These are phyloP conservation scores for Acanthisitta chloris DNA, from an alignment of 2,113 vertebrate genomes.

Conservation along the genomic window DNA sequence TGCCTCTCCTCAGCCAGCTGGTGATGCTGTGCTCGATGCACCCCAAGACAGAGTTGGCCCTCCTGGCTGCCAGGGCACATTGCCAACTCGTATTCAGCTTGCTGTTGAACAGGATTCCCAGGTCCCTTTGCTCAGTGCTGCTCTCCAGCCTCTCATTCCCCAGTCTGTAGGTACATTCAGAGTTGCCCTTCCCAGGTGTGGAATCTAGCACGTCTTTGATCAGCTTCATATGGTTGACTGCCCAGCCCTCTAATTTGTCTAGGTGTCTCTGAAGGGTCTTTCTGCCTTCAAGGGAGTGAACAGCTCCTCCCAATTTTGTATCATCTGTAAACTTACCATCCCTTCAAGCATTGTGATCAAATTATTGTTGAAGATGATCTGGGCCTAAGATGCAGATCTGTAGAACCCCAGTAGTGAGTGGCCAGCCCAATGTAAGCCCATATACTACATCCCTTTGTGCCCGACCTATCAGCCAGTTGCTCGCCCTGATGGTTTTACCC, in stretches of 20 bases:
- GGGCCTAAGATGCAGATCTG: background rate
- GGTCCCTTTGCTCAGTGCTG: background rate
- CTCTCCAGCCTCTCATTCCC: background rate
- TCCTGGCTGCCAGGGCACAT: background rate
- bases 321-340: background rate
- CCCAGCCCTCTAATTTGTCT: background rate
- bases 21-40: fast-evolving
- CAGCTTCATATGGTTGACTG: background rate
- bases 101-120: fast-evolving
- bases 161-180: background rate
- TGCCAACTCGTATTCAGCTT: background rate
- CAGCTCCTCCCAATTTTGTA: background rate
- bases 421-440: background rate
- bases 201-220: background rate
- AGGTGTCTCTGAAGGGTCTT: background rate
- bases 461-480: fast-evolving
- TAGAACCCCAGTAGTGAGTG: background rate
- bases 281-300: background rate
- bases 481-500: background rate
- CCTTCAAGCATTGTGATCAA: background rate
- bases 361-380: background rate
- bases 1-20: background rate
- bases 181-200: background rate
- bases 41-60: fast-evolving
- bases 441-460: background rate